Evolutionary conservation across 2,113 vertebrate genomes (phyloP).

Genomic region (Erythrocercus mccallii): DNA sequence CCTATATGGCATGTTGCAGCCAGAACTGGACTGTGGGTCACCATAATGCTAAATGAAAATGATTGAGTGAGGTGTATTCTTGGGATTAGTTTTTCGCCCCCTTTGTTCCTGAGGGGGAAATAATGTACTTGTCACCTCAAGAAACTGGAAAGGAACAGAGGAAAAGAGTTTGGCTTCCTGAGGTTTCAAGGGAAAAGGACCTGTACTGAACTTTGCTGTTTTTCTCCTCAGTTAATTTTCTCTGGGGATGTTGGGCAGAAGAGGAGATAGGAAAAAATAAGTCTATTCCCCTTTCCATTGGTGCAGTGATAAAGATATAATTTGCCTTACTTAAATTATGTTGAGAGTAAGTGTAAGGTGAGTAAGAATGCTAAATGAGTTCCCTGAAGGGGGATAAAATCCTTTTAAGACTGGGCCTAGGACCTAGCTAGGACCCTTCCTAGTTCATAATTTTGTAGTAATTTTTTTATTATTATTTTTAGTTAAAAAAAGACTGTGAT

Average conservation of each 20-base stretch:
- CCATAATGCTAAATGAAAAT: not conserved
- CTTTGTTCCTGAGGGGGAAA: not conserved
- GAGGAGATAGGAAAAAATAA: not conserved
- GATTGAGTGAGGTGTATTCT: not conserved
- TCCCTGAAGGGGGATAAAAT: not conserved
- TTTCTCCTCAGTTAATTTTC: not conserved
- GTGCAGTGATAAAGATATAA: not conserved
- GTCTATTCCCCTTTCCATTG: not conserved
- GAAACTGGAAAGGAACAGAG: not conserved
- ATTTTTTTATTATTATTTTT: not conserved
- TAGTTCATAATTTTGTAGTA: not conserved
- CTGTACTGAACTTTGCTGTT: not conserved
- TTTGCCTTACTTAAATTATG: not conserved
- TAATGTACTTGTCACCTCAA: accelerated
- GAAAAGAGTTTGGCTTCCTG: not conserved
- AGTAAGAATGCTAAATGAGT: not conserved
- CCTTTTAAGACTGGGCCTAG: not conserved
- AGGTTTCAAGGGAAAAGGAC: not conserved
- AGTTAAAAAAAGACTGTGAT: not conserved
- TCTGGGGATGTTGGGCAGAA: not conserved
- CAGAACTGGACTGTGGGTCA: not conserved
- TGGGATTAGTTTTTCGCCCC: not conserved
- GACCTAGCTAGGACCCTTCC: not conserved
- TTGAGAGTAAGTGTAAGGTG: not conserved
- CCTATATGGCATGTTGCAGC: not conserved